Conservation (phyloP, 1,140 invertebrate species). For the Hyles euphorbiae region DNA sequence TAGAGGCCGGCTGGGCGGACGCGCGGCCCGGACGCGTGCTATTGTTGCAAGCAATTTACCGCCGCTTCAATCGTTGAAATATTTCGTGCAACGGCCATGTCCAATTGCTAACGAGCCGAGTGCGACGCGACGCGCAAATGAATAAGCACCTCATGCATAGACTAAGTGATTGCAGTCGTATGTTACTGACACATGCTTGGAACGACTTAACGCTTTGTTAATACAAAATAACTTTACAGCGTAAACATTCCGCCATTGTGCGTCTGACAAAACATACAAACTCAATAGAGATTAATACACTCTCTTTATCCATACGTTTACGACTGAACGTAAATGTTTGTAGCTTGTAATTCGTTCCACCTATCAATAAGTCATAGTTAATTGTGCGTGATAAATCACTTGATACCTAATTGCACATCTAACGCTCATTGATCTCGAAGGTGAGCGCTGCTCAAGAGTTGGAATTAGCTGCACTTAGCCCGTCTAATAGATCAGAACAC, state of each 20-base stretch:
- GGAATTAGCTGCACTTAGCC: conserved; percentile 68
- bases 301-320: too few species aligned
- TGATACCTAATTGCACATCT: conserved; percentile 36
- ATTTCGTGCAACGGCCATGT: conserved; percentile 72
- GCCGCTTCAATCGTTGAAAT: conserved; percentile 73
- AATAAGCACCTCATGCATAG: conserved; percentile 66
- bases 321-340: too few species aligned
- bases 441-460: conserved; percentile 42
- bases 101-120: conserved; percentile 74
- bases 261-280: too few species aligned
- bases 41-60: conserved; percentile 72
- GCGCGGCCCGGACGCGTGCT: conserved; percentile 37
- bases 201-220: too few species aligned
- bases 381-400: background rate
- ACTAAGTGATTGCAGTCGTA: conserved; percentile 44
- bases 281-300: too few species aligned
- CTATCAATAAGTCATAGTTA: too few species aligned
- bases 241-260: too few species aligned
- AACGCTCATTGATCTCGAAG: conserved; percentile 36
- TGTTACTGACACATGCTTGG: conserved; percentile 18
- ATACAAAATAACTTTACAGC: too few species aligned
- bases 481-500: conserved; percentile 44
- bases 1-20: conserved; percentile 39
- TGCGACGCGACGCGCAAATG: conserved; percentile 70
- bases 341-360: too few species aligned